Percentiles rank a stretch among this genome's conserved stretches.
Evolutionary conservation across 2,888 invertebrate species (phyloP).

Genomic region (Caenorhabditis parvicauda): DNA sequence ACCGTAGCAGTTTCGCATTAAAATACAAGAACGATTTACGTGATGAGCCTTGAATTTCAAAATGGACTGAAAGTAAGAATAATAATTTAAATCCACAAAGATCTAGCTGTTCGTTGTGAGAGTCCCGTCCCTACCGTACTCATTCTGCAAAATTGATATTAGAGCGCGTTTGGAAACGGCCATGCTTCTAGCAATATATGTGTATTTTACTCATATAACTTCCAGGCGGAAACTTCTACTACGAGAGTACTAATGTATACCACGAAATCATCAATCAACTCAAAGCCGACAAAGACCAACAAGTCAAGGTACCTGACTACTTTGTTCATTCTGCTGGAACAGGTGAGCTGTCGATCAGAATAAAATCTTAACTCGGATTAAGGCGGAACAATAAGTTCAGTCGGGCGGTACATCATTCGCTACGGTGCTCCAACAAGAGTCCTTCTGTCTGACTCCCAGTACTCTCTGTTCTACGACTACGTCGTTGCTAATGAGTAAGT

Average conservation of each 20-base stretch:
- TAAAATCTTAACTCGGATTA: background rate
- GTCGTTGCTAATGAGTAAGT: conserved; percentile 37
- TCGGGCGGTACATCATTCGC: conserved; percentile 49
- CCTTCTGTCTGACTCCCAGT: conserved; percentile 50
- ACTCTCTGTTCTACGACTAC: conserved; percentile 53
- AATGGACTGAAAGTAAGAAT: too few species aligned
- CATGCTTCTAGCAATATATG: too few species aligned
- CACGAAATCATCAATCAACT: conserved; percentile 50
- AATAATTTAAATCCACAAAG: too few species aligned
- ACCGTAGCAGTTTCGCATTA: too few species aligned
- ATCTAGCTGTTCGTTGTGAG: too few species aligned
- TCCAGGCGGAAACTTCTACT: conserved; percentile 38
- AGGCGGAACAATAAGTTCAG: conserved; percentile 51
- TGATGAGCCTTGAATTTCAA: too few species aligned
- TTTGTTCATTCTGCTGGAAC: conserved; percentile 55
- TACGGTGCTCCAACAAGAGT: conserved; percentile 45
- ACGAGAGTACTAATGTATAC: conserved; percentile 48
- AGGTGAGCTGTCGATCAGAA: conserved; percentile 10
- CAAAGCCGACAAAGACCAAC: conserved; percentile 13
- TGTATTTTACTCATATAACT: background rate
- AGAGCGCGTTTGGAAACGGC: too few species aligned
- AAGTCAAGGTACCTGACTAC: conserved; percentile 35
- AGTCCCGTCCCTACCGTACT: too few species aligned
- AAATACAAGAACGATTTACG: too few species aligned
- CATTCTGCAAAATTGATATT: too few species aligned